A percentile compares a stretch with the other conserved stretches of the same genome.
phyloP scores from a whole-genome alignment of 1,140 invertebrate genomes.

The Matsumurasca onukii region DNA sequence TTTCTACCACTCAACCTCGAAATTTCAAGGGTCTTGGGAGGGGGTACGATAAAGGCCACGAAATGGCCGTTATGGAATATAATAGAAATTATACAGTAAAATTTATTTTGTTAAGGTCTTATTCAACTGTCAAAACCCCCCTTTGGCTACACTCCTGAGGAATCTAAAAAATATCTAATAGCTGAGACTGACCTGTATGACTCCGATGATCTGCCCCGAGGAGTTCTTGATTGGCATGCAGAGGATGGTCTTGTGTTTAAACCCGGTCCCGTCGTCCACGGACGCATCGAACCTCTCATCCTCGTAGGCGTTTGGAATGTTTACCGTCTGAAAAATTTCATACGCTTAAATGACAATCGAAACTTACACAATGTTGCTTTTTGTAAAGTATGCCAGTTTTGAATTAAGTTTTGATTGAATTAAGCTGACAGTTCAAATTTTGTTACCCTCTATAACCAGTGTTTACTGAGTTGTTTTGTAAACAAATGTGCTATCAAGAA shows the following conservation, averaged over 20 bases:
- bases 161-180: too few relatives aligned
- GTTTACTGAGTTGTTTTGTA: neutral
- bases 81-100: too few relatives aligned
- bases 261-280: slow-evolving; percentile 74
- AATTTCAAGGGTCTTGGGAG: too few relatives aligned
- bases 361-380: neutral
- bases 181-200: slow-evolving; percentile 78
- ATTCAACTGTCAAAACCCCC: too few relatives aligned
- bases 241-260: slow-evolving; percentile 81
- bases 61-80: too few relatives aligned
- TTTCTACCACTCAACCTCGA: too few relatives aligned
- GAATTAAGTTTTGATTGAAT: neutral
- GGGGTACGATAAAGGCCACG: too few relatives aligned
- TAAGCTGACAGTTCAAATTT: neutral
- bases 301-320: slow-evolving; percentile 86
- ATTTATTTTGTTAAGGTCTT: neutral
- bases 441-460: too few relatives aligned
- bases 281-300: slow-evolving; percentile 89
- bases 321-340: slow-evolving; percentile 66
- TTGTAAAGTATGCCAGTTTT: neutral
- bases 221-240: slow-evolving; percentile 95
- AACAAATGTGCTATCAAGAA: too few relatives aligned
- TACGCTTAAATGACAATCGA: neutral
- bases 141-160: too few relatives aligned
- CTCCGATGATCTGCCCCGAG: slow-evolving; percentile 84